Base-by-base conservation (phyloP, 2,113 vertebrate species). In the Stictonetta naevosa region DNA sequence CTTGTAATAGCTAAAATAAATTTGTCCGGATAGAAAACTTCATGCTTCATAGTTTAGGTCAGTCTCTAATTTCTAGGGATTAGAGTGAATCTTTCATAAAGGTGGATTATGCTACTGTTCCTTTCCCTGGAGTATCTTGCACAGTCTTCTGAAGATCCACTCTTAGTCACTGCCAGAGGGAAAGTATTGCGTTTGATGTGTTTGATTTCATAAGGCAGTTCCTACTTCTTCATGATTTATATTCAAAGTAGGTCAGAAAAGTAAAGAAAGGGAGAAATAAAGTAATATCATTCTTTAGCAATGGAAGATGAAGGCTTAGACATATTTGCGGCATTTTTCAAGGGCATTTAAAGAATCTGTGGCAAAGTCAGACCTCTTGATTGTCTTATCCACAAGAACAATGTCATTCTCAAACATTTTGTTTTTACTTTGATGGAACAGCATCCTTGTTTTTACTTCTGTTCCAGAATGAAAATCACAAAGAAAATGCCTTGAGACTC, bases 61-160 rank as follows among this genome's bases (percentile, higher is more conserved):
- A 92, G 59, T 66, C 69, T 92, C 52, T 96, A 95, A 97, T 88
- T 94, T 96, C 86, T 89, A 87, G 88, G 73, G 81, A 95, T 96
- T 97, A 84, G 71, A 86, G 25, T 50, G 53, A 85, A 66, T 82
- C 66, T 90, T 93, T 96, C 83, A 76, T 66, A 64, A 88, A 16
- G 18, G 48, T 72, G 64, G 83, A 96, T 91, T 93, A 88, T 88
- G 48, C 73, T 78, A 64, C 53, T 1, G 6, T 40, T 89, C 52
- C 48, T 71, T 92, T 91, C 93, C 84, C 88, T 59, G 40, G 73
- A 93, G 88, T 80, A 66, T 76, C 62, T 88, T 89, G 56, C 52
- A 23, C 74, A 73, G 62, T 76, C 16, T 95, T 95, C 75, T 44
- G 58, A 93, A 92, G 88, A 89, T 69, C 55, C 72, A 28, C 44